Base-by-base conservation (phyloP, 2,888 invertebrate species). In the Drosophila monieri region DNA sequence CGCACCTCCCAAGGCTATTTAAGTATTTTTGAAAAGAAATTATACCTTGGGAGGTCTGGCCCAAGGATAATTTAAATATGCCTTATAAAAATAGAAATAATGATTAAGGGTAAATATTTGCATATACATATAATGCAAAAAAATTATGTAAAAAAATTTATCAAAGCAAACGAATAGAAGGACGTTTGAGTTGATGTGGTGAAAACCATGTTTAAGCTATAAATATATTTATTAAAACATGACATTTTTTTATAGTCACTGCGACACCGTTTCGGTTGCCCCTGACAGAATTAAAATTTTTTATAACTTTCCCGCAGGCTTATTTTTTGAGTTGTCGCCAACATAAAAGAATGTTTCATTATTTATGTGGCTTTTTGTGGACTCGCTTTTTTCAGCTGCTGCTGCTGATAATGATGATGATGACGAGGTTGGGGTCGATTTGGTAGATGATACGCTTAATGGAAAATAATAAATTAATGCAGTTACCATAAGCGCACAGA, bases 361-460 rank as follows among this genome's bases (percentile, higher is more conserved):
- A 77, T 69, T 73, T 65, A 73, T 77, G 75, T 53, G 75, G 57
- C 57, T 74, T 77, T 58, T 64, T 79, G 65, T 54, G 43, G 53
- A 46, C 47, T 60, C 51, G 73, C 58, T 37, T 27, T 25, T n/a
- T 49, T 56, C 54, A 44, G 52, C 14, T 54, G 55, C 30, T 9
- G 9, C 3, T 27, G 6, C n/a, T 43, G 43, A 49, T 49, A 49
- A 43, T 58, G 48, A 49, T 61, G 59, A 48, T 27, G 49, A 44
- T 37, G 44, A 30, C 27, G n/a, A n/a, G 27, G n/a, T 25, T 53
- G 30, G 27, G 44, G 53, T 64, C 60, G 72, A 59, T 53, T 58
- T 27, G 39, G 64, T 58, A 64, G 58, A 56, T 51, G 76, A 64
- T 61, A 53, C 66, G 58, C 51, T 61, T 58, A 78, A 70, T 73